Evolutionary conservation across 2,888 invertebrate genomes (phyloP), one percentile per base, ranked within the genome.

Genomic region (Euphydryas editha): DNA sequence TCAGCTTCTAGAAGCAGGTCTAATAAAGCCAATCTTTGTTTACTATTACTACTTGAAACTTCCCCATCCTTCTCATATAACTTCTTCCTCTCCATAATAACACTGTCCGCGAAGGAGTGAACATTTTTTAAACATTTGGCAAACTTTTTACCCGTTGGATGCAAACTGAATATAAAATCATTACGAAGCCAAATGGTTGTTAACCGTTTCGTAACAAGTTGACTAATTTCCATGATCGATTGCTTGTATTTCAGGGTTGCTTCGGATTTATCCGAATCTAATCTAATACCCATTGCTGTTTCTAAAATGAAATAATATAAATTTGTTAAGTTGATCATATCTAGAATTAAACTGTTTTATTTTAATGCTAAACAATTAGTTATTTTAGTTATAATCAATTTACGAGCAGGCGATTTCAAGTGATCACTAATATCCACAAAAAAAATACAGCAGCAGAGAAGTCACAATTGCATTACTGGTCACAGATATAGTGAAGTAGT

Each of bases 231-330:
- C 15, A 87, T 81, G n/a, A 94, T 90, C 1, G 94, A 92, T 1
- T 81, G 74, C 62, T 94, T 93, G 76, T 95, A 95, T 62, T 89
- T 84, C 0, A 87, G 73, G 15, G 92, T 86, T 3, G 74, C 83
- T 73, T 71, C 68, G 0, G 87, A 84, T 39, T 87, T 83, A 56
- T 92, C 88, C 0, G 81, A 81, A 67, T 89, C 84, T 1, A 95
- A 80, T 62, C 90, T 86, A 4, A 90, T 90, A 3, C 95, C 95
- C 95, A 95, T 95, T 1, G 95, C 95, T 0, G 93, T 90, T 82
- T 93, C 94, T 93, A 77, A 15, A 83, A 80, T 55, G 13, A 46
- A n/a, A n/a, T n/a, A n/a, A n/a, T n/a, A n/a, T n/a, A n/a, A n/a
- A n/a, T n/a, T n/a, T n/a, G n/a, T n/a, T n/a, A n/a, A n/a, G n/a